A percentile compares a stretch with the other conserved stretches of the same genome.
Conservation (phyloP, 2,797 vertebrate species). For the Holocentrus rufus region DNA sequence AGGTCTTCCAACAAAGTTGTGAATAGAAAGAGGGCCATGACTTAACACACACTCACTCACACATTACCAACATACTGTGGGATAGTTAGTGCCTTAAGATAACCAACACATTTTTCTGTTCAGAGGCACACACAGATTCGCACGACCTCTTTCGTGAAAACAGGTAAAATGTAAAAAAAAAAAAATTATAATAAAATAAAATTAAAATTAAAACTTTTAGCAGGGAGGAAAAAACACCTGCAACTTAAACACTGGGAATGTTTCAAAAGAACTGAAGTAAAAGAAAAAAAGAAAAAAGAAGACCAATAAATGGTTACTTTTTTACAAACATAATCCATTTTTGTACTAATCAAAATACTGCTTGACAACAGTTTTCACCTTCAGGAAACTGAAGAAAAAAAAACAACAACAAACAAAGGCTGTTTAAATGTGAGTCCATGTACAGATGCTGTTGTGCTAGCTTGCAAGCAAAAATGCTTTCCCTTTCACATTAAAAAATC, state of each 20-base stretch:
- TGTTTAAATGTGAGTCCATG: slow-evolving; percentile 59
- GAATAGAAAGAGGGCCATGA: slow-evolving; percentile 60
- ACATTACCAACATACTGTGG: slow-evolving; percentile 57
- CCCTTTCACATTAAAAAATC: slow-evolving; percentile 68
- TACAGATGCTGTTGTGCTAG: slow-evolving; percentile 67
- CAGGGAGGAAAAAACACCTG: slow-evolving; percentile 60
- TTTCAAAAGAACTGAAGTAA: slow-evolving; percentile 52
- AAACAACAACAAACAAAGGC: not conserved
- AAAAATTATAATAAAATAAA: slow-evolving; percentile 66
- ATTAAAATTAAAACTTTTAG: slow-evolving; percentile 53
- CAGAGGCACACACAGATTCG: slow-evolving; percentile 69
- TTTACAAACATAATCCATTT: slow-evolving; percentile 65
- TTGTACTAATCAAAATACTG: slow-evolving; percentile 78
- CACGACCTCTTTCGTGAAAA: slow-evolving; percentile 36
- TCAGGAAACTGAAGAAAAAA: slow-evolving; percentile 55
- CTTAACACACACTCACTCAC: slow-evolving; percentile 53
- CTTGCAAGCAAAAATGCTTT: slow-evolving; percentile 60
- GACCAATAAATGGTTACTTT: slow-evolving; percentile 32
- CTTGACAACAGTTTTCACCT: slow-evolving; percentile 59
- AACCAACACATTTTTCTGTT: slow-evolving; percentile 63
- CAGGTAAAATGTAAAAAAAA: slow-evolving; percentile 22
- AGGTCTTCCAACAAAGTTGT: slow-evolving; percentile 39
- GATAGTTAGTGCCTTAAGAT: slow-evolving; percentile 57
- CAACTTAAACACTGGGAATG: slow-evolving; percentile 79
- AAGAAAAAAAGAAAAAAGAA: slow-evolving; percentile 47